Base-by-base conservation (phyloP, 2,113 vertebrate species). In the Psittacula cyanocephala region DNA sequence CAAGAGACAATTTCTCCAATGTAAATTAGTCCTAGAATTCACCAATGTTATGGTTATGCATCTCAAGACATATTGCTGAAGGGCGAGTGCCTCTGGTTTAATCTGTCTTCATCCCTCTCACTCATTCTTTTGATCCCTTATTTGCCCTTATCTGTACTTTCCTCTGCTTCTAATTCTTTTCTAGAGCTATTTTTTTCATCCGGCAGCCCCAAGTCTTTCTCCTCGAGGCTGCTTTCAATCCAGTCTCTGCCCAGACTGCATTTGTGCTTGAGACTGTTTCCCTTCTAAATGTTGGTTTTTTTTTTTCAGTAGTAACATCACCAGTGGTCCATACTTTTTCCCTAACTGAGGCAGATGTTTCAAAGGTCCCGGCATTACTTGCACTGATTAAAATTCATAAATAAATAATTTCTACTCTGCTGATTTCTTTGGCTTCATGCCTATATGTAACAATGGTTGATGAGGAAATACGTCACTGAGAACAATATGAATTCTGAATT, bases 351-450 rank as follows among this genome's bases (percentile, higher is more conserved):
- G 35, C 80, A 95, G 88, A 84, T 92, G 80, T 63, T 75, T 94
- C 92, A 95, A 95, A 95, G 88, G 69, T 95, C 69, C 76, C 92
- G 72, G 19, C 49, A 81, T 88, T 93, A 83, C 13, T 47, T 78
- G 55, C 28, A 64, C 22, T 64, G 65, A 71, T 55, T 88, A 75
- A 95, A 94, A 92, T 88, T 27, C 93, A 81, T n/a, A 62, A 74
- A 86, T 93, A 74, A 84, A 63, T 52, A 12, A 7, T 47, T 84
- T 74, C 29, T 64, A 55, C 39, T 88, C 11, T 78, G 62, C 11
- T 91, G 79, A 84, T 84, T 83, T 75, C 35, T 94, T 86, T 86
- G 80, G 52, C 68, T 92, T 86, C 9, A 19, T 78, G 39, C 55
- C 55, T 47, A 22, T 44, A 53, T 39, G 35, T 9, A 70, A 13